These are phyloP conservation scores for Stomorhina lunata DNA, from an alignment of 2,888 invertebrate species.

Conservation along the genomic window DNA sequence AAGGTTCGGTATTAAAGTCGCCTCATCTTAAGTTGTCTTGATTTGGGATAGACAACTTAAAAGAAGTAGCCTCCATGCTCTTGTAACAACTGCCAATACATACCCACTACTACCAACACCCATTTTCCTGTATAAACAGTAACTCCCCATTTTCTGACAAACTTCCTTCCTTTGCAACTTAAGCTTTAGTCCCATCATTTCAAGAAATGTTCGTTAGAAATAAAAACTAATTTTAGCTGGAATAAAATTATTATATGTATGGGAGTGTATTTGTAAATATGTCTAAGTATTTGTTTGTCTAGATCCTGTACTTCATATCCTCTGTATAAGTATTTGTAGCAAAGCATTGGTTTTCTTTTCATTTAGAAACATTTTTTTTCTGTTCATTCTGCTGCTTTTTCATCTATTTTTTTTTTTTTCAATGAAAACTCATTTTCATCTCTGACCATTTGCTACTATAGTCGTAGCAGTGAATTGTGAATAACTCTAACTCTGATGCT, in stretches of 20 bases:
- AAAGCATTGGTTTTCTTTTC: constrained; percentile 13
- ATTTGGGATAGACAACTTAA: constrained; percentile 61
- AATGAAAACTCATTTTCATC: constrained; percentile 38
- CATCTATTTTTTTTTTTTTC: background rate
- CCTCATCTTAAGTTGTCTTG: constrained; percentile 59
- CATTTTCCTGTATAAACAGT: constrained; percentile 27
- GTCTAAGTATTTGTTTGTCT: background rate
- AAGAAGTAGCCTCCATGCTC: constrained; percentile 1
- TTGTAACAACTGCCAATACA: background rate
- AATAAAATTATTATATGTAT: constrained; percentile 1
- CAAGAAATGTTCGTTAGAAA: background rate
- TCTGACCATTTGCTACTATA: constrained; percentile 53
- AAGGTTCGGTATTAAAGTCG: constrained; percentile 41
- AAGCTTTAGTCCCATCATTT: background rate
- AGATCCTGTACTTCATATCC: background rate
- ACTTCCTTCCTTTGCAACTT: constrained; percentile 34
- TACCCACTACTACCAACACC: constrained; percentile 29
- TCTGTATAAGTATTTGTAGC: background rate
- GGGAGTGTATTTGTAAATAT: background rate
- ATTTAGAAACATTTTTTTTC: background rate
- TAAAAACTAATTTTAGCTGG: background rate
- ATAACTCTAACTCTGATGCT: constrained; percentile 44
- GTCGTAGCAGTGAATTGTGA: background rate
- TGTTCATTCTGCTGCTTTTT: no score
- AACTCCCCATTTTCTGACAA: constrained; percentile 9